These are phyloP conservation scores for Monomorium pharaonis DNA, from an alignment of 1,140 invertebrate genomes.

Conservation along the genomic window DNA sequence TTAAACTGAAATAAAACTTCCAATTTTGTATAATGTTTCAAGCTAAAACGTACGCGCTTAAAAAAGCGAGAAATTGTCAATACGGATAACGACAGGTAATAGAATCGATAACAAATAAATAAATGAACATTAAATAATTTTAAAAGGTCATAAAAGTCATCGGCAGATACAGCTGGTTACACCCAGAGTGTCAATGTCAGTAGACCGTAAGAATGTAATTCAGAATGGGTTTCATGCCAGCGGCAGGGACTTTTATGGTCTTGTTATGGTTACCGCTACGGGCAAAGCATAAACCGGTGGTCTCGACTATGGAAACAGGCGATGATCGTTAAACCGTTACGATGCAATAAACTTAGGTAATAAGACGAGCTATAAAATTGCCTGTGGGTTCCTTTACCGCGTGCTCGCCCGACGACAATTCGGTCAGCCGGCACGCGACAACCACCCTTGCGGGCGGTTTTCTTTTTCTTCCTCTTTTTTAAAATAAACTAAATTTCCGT, in stretches of 20 bases:
- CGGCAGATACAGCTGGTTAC: conserved; percentile 69
- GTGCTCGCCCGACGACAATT: conserved; percentile 67
- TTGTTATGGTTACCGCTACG: conserved; percentile 77
- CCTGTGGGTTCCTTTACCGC: conserved; percentile 68
- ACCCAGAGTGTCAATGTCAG: conserved; percentile 80
- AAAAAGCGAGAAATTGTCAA: conserved; percentile 50
- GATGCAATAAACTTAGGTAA: conserved; percentile 83
- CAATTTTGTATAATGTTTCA: conserved; percentile 7
- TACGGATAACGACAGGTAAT: conserved; percentile 66
- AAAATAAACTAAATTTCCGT: conserved; percentile 50
- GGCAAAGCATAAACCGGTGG: conserved; percentile 58
- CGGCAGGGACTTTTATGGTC: conserved; percentile 75
- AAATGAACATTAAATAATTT: conserved; percentile 72
- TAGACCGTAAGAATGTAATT: conserved; percentile 76
- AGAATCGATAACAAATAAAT: conserved; percentile 60
- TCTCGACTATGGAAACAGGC: conserved; percentile 65
- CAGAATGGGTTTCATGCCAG: conserved; percentile 77
- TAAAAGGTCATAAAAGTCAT: conserved; percentile 81
- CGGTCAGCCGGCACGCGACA: conserved; percentile 81
- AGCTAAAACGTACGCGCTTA: conserved; percentile 45
- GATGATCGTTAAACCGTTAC: conserved; percentile 84
- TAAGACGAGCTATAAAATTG: conserved; percentile 82
- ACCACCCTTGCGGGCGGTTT: conserved; percentile 58
- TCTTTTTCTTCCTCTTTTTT: conserved; percentile 35
- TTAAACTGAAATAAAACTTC: background rate